These are phyloP conservation scores for Tenthredo amoena DNA, from an alignment of 2,888 invertebrate genomes.

Conservation along the genomic window DNA sequence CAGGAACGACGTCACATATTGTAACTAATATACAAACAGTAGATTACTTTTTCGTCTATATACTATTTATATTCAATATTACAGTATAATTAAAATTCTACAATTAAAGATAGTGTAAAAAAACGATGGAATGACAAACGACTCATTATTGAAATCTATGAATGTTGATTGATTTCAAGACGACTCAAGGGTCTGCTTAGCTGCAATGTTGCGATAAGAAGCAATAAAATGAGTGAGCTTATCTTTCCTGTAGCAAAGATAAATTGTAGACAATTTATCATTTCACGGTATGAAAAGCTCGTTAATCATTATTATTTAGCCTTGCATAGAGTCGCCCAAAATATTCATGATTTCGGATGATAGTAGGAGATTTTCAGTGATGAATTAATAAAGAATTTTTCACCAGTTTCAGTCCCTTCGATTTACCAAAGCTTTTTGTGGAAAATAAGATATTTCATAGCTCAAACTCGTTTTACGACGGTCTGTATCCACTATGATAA, in stretches of 20 bases:
- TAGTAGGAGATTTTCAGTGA: not conserved
- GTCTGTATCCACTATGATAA: no score
- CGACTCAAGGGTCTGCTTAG: not conserved
- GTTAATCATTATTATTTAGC: not conserved
- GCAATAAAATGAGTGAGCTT: not conserved
- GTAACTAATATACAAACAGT: conserved; percentile 40
- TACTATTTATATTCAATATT: conserved; percentile 23
- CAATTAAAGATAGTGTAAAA: not conserved
- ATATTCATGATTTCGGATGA: not conserved
- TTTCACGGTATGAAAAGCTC: not conserved
- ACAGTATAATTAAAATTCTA: not conserved
- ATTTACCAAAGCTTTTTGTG: not conserved
- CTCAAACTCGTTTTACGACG: no score
- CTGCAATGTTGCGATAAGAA: not conserved
- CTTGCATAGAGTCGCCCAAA: not conserved
- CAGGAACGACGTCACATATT: conserved; percentile 37
- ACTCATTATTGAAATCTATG: not conserved
- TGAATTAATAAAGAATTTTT: not conserved
- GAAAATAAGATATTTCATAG: not conserved
- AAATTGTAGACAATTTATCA: no score
- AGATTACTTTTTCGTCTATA: not conserved
- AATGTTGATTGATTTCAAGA: not conserved
- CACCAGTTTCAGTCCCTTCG: not conserved
- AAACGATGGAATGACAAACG: not conserved
- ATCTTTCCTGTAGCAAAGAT: no score